A percentile compares a stretch with the other conserved stretches of the same genome.
These are phyloP conservation scores for Addax nasomaculatus DNA, from an alignment of 2,113 vertebrate genomes.

Conservation along the genomic window DNA sequence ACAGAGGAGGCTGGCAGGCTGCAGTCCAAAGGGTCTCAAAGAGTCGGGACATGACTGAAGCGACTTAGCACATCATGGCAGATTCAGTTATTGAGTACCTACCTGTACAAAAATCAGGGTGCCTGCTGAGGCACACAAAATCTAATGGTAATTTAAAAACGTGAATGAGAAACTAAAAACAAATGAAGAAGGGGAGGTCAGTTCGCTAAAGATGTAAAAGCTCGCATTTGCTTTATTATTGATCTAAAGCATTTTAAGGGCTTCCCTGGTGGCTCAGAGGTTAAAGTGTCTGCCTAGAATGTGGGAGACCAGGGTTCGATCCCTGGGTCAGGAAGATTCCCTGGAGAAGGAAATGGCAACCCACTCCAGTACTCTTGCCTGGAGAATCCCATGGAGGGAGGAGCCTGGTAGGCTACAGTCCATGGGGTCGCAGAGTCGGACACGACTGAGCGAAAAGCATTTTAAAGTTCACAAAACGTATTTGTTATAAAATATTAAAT, in stretches of 20 bases:
- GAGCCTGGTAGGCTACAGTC: too few relatives aligned
- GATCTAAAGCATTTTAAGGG: background rate
- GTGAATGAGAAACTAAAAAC: background rate
- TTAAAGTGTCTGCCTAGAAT: too few relatives aligned
- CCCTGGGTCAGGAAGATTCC: too few relatives aligned
- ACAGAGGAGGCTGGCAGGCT: background rate
- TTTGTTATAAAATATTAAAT: background rate
- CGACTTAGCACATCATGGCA: background rate
- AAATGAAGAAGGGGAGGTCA: background rate
- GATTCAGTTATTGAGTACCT: background rate
- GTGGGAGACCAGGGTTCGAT: too few relatives aligned
- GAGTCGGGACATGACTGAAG: background rate
- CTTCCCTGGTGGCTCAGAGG: too few relatives aligned
- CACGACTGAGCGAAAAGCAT: background rate
- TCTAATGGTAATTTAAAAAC: background rate
- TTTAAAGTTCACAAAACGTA: background rate
- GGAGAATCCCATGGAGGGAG: too few relatives aligned
- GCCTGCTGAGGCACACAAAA: background rate
- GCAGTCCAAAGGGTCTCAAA: background rate
- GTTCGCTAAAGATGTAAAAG: conserved; percentile 1
- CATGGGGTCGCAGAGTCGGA: too few relatives aligned
- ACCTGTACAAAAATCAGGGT: background rate
- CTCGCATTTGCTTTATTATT: background rate
- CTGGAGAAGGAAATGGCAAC: too few relatives aligned
- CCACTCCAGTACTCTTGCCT: too few relatives aligned